These are phyloP conservation scores for Bombus affinis DNA, from an alignment of 1,140 invertebrate species.

Conservation along the genomic window DNA sequence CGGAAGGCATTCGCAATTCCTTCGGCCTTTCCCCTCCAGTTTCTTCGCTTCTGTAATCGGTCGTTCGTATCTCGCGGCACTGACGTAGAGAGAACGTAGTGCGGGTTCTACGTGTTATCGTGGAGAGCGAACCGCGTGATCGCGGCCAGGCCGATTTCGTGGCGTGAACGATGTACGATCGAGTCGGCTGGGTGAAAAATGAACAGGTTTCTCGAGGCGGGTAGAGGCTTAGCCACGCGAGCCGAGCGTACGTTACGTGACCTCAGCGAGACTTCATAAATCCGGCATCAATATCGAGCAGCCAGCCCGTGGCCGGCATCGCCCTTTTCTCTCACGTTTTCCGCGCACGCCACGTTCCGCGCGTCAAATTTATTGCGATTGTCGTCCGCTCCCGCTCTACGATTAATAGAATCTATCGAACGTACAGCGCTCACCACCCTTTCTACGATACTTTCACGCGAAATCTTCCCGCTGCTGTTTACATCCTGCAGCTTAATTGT, in stretches of 20 bases:
- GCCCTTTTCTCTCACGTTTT: constrained; percentile 37
- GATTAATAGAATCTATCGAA: constrained; percentile 45
- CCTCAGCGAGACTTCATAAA: constrained; percentile 69
- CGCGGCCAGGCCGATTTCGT: constrained; percentile 52
- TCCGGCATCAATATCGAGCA: constrained; percentile 67
- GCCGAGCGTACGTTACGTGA: constrained; percentile 63
- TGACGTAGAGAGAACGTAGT: constrained; percentile 57
- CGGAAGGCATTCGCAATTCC: constrained; percentile 61
- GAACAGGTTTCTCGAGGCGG: constrained; percentile 43
- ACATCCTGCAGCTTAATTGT: neutral
- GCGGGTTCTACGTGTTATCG: constrained; percentile 60
- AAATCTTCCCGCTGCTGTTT: neutral
- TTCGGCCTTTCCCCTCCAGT: constrained; percentile 2
- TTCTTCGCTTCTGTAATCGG: constrained; percentile 5
- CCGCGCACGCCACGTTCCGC: constrained; percentile 17
- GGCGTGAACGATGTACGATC: constrained; percentile 54
- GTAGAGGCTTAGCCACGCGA: constrained; percentile 33
- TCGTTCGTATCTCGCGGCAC: constrained; percentile 53
- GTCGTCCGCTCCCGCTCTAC: neutral
- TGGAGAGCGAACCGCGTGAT: constrained; percentile 25
- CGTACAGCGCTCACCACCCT: neutral
- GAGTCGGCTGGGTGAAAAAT: constrained; percentile 57
- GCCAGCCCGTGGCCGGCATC: constrained; percentile 22
- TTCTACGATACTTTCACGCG: neutral
- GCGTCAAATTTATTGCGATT: constrained; percentile 43